phyloP scores from a whole-genome alignment of 1,140 invertebrate species.

The Bombus confusus region DNA sequence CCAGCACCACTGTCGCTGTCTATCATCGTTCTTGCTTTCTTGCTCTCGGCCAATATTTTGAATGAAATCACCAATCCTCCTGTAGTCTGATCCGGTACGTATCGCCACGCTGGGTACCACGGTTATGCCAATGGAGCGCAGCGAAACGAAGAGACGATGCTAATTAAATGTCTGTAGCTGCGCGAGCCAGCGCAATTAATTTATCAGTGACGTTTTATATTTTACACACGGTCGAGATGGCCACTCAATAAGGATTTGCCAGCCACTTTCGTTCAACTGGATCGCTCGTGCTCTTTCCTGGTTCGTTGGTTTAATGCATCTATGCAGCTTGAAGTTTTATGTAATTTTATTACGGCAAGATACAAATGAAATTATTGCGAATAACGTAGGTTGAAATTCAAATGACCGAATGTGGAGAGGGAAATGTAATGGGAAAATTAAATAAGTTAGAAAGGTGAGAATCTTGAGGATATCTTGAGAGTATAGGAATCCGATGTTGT shows the following conservation, averaged over 20 bases:
- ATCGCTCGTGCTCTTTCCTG: background rate
- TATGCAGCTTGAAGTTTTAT: too few relatives aligned
- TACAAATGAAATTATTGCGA: too few relatives aligned
- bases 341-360: too few relatives aligned
- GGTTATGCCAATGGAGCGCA: background rate
- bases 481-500: too few relatives aligned
- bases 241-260: background rate
- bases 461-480: too few relatives aligned
- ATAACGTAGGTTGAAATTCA: too few relatives aligned
- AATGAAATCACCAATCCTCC: constrained; percentile 27
- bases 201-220: constrained; percentile 8
- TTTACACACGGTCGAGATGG: too few relatives aligned
- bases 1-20: constrained; percentile 36
- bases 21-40: constrained; percentile 59
- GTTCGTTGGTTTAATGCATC: background rate
- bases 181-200: constrained; percentile 8
- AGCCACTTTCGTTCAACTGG: background rate
- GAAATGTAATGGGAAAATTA: too few relatives aligned
- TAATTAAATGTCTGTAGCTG: constrained; percentile 28
- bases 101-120: background rate
- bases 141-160: background rate
- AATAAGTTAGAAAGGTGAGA: too few relatives aligned
- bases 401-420: too few relatives aligned
- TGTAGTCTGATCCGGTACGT: background rate
- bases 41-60: constrained; percentile 38